Evolutionary conservation across 2,113 vertebrate genomes (phyloP).

Genomic region (Cacatua alba): DNA sequence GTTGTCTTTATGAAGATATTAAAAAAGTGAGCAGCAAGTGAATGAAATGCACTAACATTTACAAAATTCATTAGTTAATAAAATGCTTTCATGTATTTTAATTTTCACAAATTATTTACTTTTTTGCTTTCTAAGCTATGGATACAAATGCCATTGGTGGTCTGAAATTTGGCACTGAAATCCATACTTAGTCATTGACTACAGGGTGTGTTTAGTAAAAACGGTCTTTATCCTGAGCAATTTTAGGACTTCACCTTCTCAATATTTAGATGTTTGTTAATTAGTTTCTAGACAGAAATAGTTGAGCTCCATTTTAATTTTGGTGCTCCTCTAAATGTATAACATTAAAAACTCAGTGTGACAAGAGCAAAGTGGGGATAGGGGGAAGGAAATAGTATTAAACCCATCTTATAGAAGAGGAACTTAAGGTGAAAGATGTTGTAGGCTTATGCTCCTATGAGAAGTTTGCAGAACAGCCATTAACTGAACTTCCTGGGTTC

Average conservation of each 20-base stretch:
- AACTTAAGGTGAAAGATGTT: background rate
- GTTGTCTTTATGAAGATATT: constrained; percentile 25
- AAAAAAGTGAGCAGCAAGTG: background rate
- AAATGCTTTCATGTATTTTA: background rate
- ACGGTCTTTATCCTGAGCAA: background rate
- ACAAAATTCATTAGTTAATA: constrained; percentile 1
- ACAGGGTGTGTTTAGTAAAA: background rate
- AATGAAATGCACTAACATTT: constrained; percentile 1
- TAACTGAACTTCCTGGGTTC: background rate
- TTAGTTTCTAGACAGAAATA: background rate
- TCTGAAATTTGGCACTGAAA: background rate
- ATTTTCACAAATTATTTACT: background rate
- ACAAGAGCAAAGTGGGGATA: background rate
- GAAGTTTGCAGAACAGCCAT: background rate
- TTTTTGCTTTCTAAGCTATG: background rate
- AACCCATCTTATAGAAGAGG: background rate
- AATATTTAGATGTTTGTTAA: background rate
- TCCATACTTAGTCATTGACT: background rate
- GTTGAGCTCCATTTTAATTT: background rate
- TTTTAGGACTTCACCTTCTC: background rate
- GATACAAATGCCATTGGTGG: background rate
- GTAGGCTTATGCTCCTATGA: background rate
- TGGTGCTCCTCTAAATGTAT: background rate
- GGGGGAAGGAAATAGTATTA: constrained; percentile 6
- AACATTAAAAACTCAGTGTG: background rate